Evolutionary conservation across 1,140 invertebrate genomes (phyloP).

Genomic region (Conopomorpha cramerella): DNA sequence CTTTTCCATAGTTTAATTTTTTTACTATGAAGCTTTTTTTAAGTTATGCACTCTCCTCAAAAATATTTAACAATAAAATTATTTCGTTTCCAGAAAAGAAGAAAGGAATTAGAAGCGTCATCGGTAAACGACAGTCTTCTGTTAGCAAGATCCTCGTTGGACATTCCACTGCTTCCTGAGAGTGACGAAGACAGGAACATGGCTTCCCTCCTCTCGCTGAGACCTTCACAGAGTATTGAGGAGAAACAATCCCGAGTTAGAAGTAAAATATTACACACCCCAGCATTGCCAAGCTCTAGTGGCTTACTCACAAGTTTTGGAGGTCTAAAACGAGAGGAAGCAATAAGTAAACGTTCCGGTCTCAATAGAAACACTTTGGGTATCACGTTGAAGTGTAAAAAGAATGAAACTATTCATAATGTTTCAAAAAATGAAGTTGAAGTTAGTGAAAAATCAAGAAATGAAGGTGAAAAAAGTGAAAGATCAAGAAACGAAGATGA

Average conservation of each 20-base stretch:
- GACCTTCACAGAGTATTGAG: slow-evolving; percentile 58
- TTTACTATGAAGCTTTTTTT: no score
- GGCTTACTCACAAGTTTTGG: slow-evolving; percentile 59
- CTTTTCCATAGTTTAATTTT: no score
- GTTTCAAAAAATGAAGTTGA: slow-evolving; percentile 1
- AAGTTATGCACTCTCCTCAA: no score
- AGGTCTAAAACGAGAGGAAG: slow-evolving; percentile 59
- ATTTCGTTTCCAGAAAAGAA: slow-evolving; percentile 65
- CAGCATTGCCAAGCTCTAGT: slow-evolving; percentile 63
- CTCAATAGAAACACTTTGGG: slow-evolving; percentile 42
- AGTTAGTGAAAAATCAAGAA: slow-evolving; percentile 3
- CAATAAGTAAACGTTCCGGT: slow-evolving; percentile 33
- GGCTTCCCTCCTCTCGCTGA: slow-evolving; percentile 74
- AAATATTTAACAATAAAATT: no score
- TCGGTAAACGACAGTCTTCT: slow-evolving; percentile 72
- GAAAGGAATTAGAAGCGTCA: slow-evolving; percentile 74
- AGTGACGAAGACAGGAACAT: slow-evolving; percentile 77
- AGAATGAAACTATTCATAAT: slow-evolving; percentile 7
- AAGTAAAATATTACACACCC: slow-evolving; percentile 59
- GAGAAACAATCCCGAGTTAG: slow-evolving; percentile 57
- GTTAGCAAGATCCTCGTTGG: slow-evolving; percentile 77
- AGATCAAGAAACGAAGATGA: slow-evolving; percentile 6
- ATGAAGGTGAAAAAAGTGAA: slow-evolving; percentile 5
- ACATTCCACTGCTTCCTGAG: slow-evolving; percentile 80
- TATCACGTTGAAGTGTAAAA: slow-evolving; percentile 34